These are phyloP conservation scores for Mystacides longicornis DNA, from an alignment of 2,888 invertebrate genomes.

Conservation along the genomic window DNA sequence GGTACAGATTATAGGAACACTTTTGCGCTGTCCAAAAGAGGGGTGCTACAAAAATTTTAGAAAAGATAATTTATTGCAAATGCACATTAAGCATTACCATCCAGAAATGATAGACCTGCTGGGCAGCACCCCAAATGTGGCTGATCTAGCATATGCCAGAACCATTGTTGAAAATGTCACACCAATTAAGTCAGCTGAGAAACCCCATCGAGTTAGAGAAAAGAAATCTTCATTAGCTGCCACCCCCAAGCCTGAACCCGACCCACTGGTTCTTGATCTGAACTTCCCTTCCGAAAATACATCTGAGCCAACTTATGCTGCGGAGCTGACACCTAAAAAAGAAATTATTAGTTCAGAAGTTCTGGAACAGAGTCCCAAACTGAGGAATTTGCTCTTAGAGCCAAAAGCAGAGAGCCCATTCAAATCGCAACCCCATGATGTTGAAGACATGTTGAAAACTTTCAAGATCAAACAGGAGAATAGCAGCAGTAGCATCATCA, in stretches of 20 bases:
- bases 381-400: conserved; percentile 36
- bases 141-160: conserved; percentile 77
- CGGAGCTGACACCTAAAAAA: conserved; percentile 6
- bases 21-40: conserved; percentile 67
- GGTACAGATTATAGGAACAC: conserved; percentile 62
- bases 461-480: conserved; percentile 10
- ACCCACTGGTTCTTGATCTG: conserved; percentile 33
- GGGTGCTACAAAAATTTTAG: conserved; percentile 85
- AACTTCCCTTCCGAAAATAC: conserved; percentile 28
- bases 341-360: not conserved
- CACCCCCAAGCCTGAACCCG: conserved; percentile 38
- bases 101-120: conserved; percentile 65
- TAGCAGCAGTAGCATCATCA: not conserved
- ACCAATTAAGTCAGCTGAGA: conserved; percentile 30
- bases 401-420: conserved; percentile 26
- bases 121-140: conserved; percentile 77
- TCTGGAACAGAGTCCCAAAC: conserved; percentile 38
- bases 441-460: conserved; percentile 6
- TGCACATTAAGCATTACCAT: conserved; percentile 94
- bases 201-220: conserved; percentile 29
- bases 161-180: conserved; percentile 51
- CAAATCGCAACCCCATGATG: conserved; percentile 3
- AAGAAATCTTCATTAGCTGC: conserved; percentile 30
- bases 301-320: too few species aligned
- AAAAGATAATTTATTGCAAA: conserved; percentile 82